These are phyloP conservation scores for Knipowitschia caucasica DNA, from an alignment of 2,797 vertebrate genomes.

Conservation along the genomic window DNA sequence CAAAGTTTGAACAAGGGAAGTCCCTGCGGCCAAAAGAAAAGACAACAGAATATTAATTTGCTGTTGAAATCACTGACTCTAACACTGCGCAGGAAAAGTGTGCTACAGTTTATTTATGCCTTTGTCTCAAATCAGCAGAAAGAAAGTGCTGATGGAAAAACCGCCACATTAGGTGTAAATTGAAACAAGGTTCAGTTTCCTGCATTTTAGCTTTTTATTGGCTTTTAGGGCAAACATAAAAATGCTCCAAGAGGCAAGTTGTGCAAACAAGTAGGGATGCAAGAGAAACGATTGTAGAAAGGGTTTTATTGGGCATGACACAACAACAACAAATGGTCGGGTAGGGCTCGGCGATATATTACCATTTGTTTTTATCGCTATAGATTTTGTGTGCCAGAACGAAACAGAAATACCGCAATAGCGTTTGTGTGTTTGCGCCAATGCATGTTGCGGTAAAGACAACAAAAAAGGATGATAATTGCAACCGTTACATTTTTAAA, in stretches of 20 bases:
- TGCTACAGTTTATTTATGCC: slow-evolving; percentile 44
- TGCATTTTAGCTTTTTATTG: slow-evolving; percentile 28
- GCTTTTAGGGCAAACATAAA: slow-evolving; percentile 23
- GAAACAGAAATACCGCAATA: too few species aligned
- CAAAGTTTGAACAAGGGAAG: slow-evolving; percentile 43
- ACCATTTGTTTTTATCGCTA: too few species aligned
- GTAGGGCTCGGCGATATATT: too few species aligned
- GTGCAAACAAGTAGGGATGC: background rate
- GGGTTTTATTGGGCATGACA: slow-evolving; percentile 10
- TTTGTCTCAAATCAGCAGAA: slow-evolving; percentile 37
- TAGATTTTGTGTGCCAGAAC: too few species aligned
- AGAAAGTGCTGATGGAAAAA: slow-evolving; percentile 54
- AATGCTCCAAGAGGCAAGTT: slow-evolving; percentile 13
- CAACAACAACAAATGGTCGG: slow-evolving; percentile 37
- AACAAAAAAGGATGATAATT: too few species aligned
- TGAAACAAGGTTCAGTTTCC: slow-evolving; percentile 36
- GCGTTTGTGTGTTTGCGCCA: too few species aligned
- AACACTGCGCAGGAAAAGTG: slow-evolving; percentile 32
- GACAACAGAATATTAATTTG: slow-evolving; percentile 44
- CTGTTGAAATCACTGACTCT: slow-evolving; percentile 32
- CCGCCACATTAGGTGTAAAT: slow-evolving; percentile 41
- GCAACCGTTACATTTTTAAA: too few species aligned
- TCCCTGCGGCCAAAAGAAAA: slow-evolving; percentile 27
- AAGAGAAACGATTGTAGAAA: slow-evolving; percentile 20
- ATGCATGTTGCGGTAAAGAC: too few species aligned